phyloP scores from a whole-genome alignment of 2,888 invertebrate genomes.

The Eremobia ochroleuca region DNA sequence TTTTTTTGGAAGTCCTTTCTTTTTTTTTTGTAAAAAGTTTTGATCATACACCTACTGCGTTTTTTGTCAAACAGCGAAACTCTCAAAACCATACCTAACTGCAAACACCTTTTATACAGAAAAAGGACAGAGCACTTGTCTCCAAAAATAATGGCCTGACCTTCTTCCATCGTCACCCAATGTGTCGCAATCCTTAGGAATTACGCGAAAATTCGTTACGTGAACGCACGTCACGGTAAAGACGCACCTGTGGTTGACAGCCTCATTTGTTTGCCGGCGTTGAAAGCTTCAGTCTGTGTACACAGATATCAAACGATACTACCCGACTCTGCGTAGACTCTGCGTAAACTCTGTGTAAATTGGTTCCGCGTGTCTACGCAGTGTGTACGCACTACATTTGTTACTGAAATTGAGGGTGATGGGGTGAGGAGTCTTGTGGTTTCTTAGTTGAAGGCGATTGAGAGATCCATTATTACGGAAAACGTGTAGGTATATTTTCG shows the following conservation, averaged over 20 bases:
- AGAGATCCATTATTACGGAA: conserved; percentile 16
- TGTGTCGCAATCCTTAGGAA: conserved; percentile 66
- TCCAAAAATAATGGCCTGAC: conserved; percentile 18
- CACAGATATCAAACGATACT: conserved; percentile 66
- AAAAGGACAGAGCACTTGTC: conserved; percentile 24
- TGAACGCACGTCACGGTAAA: conserved; percentile 68
- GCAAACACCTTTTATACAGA: background rate
- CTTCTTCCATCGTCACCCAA: conserved; percentile 13
- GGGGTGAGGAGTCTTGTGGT: conserved; percentile 12
- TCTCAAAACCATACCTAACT: background rate
- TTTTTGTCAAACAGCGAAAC: background rate
- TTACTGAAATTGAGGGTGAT: conserved; percentile 46
- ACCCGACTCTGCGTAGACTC: conserved; percentile 53
- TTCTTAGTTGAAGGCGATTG: conserved; percentile 12
- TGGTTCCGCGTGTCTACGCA: conserved; percentile 56
- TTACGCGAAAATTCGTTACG: conserved; percentile 80
- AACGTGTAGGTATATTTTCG: background rate
- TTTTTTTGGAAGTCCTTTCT: no score
- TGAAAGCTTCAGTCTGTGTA: conserved; percentile 72
- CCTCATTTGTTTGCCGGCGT: conserved; percentile 82
- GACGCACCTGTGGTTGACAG: conserved; percentile 88
- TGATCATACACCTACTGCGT: rapidly evolving
- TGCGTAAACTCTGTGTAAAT: conserved; percentile 62
- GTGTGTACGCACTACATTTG: conserved; percentile 53
- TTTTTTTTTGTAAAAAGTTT: no score